Evolutionary conservation across 2,888 invertebrate genomes (phyloP).

Genomic region (Drosophila peninsularis): DNA sequence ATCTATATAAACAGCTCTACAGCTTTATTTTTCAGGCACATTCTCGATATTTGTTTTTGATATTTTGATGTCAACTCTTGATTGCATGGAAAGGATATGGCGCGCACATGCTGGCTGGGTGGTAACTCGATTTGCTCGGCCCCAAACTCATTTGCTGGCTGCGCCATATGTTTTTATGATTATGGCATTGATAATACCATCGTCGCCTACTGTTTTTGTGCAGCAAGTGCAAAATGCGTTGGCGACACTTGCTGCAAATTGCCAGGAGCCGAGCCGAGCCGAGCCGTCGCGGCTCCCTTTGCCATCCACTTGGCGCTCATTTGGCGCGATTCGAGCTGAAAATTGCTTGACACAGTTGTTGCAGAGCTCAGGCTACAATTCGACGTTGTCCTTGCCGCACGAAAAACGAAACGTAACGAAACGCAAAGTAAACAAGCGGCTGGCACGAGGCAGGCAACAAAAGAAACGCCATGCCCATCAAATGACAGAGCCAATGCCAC

Average conservation of each 20-base stretch:
- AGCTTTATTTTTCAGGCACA: not conserved
- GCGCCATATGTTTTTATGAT: conserved; percentile 66
- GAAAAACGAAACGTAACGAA: conserved; percentile 59
- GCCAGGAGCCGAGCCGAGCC: conserved; percentile 11
- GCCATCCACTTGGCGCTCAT: conserved; percentile 29
- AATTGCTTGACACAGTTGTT: conserved; percentile 76
- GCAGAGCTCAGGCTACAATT: conserved; percentile 42
- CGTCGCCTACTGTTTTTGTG: conserved; percentile 55
- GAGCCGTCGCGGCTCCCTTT: not conserved
- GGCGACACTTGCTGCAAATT: conserved; percentile 74
- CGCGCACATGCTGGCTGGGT: conserved; percentile 3
- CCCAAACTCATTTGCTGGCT: conserved; percentile 23
- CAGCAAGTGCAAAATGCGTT: conserved; percentile 77
- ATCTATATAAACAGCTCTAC: not conserved
- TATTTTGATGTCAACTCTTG: conserved; percentile 1
- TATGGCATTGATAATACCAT: conserved; percentile 74
- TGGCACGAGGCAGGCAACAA: conserved; percentile 39
- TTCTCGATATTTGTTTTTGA: not conserved
- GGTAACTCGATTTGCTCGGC: conserved; percentile 11
- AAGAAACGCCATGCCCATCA: conserved; percentile 58
- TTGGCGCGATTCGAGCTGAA: conserved; percentile 71
- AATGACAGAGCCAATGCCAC: conserved; percentile 72
- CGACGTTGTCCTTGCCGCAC: conserved; percentile 63
- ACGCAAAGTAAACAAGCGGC: conserved; percentile 68
- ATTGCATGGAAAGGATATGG: conserved; percentile 11